phyloP scores from a whole-genome alignment of 2,888 invertebrate species.

The Parascotia fuliginaria region DNA sequence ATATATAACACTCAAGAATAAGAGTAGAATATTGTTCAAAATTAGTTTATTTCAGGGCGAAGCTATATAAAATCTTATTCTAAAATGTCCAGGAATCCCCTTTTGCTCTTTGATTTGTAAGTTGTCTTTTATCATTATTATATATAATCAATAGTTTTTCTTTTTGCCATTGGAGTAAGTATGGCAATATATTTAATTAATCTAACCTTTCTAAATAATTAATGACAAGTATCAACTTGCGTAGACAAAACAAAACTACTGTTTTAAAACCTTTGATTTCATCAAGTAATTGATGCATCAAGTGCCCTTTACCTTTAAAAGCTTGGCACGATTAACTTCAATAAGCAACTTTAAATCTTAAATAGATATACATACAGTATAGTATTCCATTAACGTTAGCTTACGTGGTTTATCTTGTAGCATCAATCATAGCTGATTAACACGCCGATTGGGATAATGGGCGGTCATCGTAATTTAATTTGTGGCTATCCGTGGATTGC shows the following conservation, averaged over 20 bases:
- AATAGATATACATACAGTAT: not conserved
- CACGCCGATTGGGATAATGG: slow-evolving; percentile 21
- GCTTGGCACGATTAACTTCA: not conserved
- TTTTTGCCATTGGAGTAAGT: too few relatives aligned
- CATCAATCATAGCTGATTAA: slow-evolving; percentile 39
- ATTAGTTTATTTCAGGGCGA: too few relatives aligned
- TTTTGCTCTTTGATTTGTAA: too few relatives aligned
- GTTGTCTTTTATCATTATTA: too few relatives aligned
- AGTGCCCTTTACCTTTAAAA: slow-evolving; percentile 4
- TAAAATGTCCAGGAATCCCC: too few relatives aligned
- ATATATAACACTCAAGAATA: too few relatives aligned
- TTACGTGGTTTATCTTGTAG: slow-evolving; percentile 6
- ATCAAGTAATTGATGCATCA: slow-evolving; percentile 1
- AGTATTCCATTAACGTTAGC: not conserved
- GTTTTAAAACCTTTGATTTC: slow-evolving; percentile 3
- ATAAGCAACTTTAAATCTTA: not conserved
- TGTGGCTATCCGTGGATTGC: slow-evolving; percentile 7
- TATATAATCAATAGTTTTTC: not conserved
- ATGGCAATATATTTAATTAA: too few relatives aligned
- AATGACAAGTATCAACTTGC: not conserved
- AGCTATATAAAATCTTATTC: too few relatives aligned
- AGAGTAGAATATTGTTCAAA: too few relatives aligned
- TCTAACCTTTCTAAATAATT: too few relatives aligned
- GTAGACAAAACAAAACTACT: not conserved
- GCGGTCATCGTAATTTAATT: slow-evolving; percentile 34